Conservation (phyloP, 2,888 invertebrate species). For the Andrena chrysosceles region DNA sequence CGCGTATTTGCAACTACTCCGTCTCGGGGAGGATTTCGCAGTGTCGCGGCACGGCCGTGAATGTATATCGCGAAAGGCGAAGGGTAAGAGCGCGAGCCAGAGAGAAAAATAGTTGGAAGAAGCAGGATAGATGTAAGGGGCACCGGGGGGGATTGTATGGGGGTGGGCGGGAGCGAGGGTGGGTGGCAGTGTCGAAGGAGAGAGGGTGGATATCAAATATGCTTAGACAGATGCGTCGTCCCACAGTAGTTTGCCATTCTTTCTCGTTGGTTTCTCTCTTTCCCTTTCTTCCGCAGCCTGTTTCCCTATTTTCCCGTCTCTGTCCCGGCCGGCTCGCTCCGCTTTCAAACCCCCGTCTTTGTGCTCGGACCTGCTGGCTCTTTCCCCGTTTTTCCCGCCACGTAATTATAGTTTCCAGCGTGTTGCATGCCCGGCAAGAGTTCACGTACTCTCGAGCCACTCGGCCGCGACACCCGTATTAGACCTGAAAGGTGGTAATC, state of each 20-base stretch:
- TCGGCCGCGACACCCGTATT: conserved; percentile 40
- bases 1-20: conserved; percentile 20
- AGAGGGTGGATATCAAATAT: conserved; percentile 81
- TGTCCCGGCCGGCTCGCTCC: conserved; percentile 18
- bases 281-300: conserved; percentile 49
- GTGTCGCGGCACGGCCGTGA: conserved; percentile 50
- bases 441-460: conserved; percentile 53
- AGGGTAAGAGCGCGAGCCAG: not conserved
- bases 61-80: conserved; percentile 41
- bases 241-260: conserved; percentile 84
- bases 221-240: conserved; percentile 83
- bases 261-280: conserved; percentile 67
- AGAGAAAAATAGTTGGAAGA: conserved; percentile 10
- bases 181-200: conserved; percentile 37
- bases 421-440: conserved; percentile 62
- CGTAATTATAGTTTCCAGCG: conserved; percentile 70
- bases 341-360: conserved; percentile 26
- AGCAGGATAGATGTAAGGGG: conserved; percentile 4
- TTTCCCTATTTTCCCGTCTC: conserved; percentile 25
- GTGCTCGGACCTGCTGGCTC: conserved; percentile 59
- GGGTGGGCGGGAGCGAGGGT: not conserved
- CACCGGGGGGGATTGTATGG: conserved; percentile 4
- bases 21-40: conserved; percentile 35
- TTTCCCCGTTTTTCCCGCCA: conserved; percentile 61
- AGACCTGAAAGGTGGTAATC: conserved; percentile 55